phyloP scores from a whole-genome alignment of 2,797 vertebrate species.

The Sebastes cheni region DNA sequence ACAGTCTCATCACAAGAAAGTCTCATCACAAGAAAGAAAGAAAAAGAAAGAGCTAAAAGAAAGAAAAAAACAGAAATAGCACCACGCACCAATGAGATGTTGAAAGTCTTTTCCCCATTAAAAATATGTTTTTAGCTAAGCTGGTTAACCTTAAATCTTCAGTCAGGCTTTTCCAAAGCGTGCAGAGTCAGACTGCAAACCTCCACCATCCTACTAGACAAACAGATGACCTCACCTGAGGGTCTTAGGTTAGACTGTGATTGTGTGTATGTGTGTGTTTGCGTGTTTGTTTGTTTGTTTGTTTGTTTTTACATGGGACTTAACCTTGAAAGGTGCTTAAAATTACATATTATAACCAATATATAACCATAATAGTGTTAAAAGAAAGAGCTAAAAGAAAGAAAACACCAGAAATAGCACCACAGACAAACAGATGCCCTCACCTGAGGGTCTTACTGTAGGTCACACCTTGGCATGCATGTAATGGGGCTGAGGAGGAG shows the following conservation, averaged over 20 bases:
- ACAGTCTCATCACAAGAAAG: no score
- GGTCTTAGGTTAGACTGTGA: no score
- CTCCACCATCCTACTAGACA: not conserved
- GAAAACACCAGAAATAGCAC: not conserved
- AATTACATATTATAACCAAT: not conserved
- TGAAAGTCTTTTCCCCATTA: not conserved
- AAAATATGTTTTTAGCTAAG: not conserved
- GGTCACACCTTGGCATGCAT: not conserved
- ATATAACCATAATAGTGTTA: not conserved
- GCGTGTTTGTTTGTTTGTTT: no score
- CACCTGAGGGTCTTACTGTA: not conserved
- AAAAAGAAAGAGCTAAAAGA: no score
- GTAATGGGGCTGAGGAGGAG: not conserved
- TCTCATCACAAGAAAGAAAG: no score
- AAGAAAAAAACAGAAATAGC: not conserved
- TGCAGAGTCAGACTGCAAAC: not conserved
- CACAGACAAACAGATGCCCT: not conserved
- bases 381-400: no score
- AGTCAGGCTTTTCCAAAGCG: not conserved
- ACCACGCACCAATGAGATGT: not conserved
- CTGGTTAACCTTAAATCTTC: not conserved
- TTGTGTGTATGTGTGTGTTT: no score
- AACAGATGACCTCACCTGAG: fast-evolving
- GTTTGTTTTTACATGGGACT: not conserved
- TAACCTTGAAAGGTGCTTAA: not conserved